Evolutionary conservation across 2,888 invertebrate genomes (phyloP).

Genomic region (Malacosoma neustria): DNA sequence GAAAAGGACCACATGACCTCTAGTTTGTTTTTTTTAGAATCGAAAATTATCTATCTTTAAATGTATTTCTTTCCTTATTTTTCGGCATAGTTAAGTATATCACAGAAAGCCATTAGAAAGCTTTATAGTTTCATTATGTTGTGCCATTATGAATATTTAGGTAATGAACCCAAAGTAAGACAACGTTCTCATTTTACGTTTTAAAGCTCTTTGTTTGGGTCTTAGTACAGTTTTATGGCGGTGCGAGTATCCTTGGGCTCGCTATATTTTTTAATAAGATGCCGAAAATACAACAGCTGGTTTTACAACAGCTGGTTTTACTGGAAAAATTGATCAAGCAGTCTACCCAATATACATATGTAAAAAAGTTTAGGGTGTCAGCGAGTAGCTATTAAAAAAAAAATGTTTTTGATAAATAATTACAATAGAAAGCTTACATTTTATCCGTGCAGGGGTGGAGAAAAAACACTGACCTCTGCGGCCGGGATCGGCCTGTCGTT

Average conservation of each 20-base stretch:
- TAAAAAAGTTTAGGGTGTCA: neutral
- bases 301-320: neutral
- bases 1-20: neutral
- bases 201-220: slow-evolving; percentile 19
- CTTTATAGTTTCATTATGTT: slow-evolving; percentile 6
- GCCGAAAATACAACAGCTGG: neutral
- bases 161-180: slow-evolving; percentile 17
- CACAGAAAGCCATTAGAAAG: neutral
- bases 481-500: too few relatives aligned
- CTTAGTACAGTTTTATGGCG: neutral
- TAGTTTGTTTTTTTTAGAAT: too few relatives aligned
- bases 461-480: too few relatives aligned
- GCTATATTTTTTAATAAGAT: neutral
- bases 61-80: too few relatives aligned
- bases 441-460: too few relatives aligned
- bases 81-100: too few relatives aligned
- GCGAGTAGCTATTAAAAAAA: neutral
- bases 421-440: too few relatives aligned
- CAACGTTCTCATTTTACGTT: slow-evolving; percentile 13
- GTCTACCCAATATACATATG: neutral
- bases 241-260: neutral
- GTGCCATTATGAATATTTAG: slow-evolving; percentile 21
- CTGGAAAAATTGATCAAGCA: neutral
- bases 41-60: too few relatives aligned
- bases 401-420: too few relatives aligned